Evolutionary conservation across 2,888 invertebrate species (phyloP), one percentile per base, ranked within the genome.

Genomic region (Callosobruchus maculatus): DNA sequence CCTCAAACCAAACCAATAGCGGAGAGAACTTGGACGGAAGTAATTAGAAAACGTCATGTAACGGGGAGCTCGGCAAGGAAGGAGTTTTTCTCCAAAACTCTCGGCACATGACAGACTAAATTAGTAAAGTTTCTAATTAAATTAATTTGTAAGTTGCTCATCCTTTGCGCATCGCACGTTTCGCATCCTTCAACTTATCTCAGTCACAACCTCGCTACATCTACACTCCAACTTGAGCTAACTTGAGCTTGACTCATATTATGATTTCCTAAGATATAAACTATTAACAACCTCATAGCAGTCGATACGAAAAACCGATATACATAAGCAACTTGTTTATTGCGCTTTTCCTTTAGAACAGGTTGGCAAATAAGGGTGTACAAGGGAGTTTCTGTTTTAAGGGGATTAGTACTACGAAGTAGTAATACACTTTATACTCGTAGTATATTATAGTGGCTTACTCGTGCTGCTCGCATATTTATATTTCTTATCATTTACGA

Each of bases 61-160:
- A 76, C 75, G 75, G 75, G 73, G 71, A 74, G 72, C 71, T 71
- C 30, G 79, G 49, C 49, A 49, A 49, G 49, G 49, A 3, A 18
- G 13, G 49, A 49, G 49, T 84, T 83, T 84, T 84, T 82, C 81
- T 84, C 81, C 69, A 71, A 68, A 84, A 84, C 82, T 83, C 82
- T 82, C 80, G 85, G 85, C 83, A 85, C 82, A 85, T 85, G 85
- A 84, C 85, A 85, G 84, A 84, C 83, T 84, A 84, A 85, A 85
- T 85, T 85, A 85, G 82, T 81, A 82, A 85, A 85, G 84, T 85
- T 85, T 82, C 81, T 85, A 84, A 85, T 84, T 84, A 85, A 85
- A 85, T 85, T 85, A 85, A 85, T 84, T 84, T 81, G 80, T 76
- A 83, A 84, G 83, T 84, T 84, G 82, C 83, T 82, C 82, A 82